A percentile compares a stretch with the other conserved stretches of the same genome.
Conservation (phyloP, 2,113 vertebrate genomes). For the Pelvicachromis taeniatus region DNA sequence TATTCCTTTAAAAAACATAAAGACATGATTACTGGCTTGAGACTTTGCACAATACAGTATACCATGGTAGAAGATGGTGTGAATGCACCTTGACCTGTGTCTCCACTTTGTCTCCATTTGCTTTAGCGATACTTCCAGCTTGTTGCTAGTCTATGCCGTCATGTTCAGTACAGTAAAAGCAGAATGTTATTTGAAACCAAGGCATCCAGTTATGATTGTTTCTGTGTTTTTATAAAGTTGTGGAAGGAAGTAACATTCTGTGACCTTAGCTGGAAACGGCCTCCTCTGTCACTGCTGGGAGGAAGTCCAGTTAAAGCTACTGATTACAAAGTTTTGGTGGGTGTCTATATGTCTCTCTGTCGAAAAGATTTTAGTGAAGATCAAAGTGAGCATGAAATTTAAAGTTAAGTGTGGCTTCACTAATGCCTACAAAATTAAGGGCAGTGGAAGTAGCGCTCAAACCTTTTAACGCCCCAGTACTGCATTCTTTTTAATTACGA, state of each 20-base stretch:
- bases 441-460: neutral
- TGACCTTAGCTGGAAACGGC: neutral
- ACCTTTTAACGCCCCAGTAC: neutral
- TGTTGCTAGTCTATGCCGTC: neutral
- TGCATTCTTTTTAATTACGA: neutral
- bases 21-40: neutral
- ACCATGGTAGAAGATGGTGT: neutral
- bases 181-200: neutral
- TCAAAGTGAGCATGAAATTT: neutral
- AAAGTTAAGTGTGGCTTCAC: neutral
- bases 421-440: neutral
- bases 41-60: neutral
- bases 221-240: neutral
- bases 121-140: neutral
- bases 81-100: neutral
- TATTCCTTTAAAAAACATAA: neutral
- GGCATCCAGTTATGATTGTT: neutral
- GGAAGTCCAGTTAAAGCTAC: neutral
- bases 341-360: neutral
- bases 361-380: neutral
- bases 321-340: neutral
- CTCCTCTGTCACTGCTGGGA: neutral
- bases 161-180: neutral
- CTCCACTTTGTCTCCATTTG: neutral
- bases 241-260: neutral